Evolutionary conservation across 2,113 vertebrate genomes (phyloP).

Genomic region (Pollachius pollachius): DNA sequence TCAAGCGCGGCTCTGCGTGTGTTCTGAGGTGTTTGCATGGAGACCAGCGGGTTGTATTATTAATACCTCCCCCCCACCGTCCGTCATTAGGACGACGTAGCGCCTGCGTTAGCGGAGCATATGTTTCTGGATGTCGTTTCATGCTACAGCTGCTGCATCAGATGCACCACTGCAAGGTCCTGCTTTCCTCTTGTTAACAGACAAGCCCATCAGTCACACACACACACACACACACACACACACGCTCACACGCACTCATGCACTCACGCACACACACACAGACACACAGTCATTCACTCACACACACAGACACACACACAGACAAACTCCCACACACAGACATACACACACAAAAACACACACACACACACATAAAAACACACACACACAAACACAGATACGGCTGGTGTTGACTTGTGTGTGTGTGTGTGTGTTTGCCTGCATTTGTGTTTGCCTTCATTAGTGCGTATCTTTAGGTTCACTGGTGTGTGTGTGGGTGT

Average conservation of each 20-base stretch:
- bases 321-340: constrained; percentile 12
- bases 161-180: constrained; percentile 56
- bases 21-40: constrained; percentile 69
- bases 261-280: neutral
- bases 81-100: constrained; percentile 19
- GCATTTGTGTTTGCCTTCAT: no score
- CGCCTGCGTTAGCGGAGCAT: constrained; percentile 4
- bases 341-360: constrained; percentile 9
- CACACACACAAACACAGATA: neutral
- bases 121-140: constrained; percentile 22
- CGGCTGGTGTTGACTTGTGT: neutral
- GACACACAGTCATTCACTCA: constrained; percentile 23
- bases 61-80: constrained; percentile 41
- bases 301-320: constrained; percentile 1
- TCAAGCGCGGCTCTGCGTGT: constrained; percentile 33
- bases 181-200: constrained; percentile 48
- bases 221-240: constrained; percentile 17
- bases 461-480: no score
- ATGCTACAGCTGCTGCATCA: constrained; percentile 24
- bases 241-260: constrained; percentile 32
- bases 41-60: constrained; percentile 62
- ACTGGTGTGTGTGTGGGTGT: no score
- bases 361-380: constrained; percentile 16
- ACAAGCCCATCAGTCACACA: constrained; percentile 62
- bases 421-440: no score